Evolutionary conservation across 1,140 invertebrate genomes (phyloP).

Genomic region (Pseudobourletiella spinata): DNA sequence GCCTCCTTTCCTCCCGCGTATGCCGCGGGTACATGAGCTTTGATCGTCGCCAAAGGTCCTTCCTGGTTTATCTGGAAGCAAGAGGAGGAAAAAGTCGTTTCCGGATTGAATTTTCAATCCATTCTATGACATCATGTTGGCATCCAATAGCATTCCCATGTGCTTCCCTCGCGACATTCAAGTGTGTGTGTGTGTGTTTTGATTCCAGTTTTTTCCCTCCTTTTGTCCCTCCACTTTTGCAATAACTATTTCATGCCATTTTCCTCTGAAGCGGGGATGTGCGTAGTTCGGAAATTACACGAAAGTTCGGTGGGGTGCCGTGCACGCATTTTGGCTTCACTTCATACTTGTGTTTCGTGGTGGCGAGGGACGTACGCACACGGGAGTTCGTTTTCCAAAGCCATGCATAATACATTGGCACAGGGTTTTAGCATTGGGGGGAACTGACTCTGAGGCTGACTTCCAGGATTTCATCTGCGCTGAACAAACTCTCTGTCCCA

Average conservation of each 20-base stretch:
- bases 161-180: neutral
- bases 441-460: neutral
- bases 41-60: neutral
- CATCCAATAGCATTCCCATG: neutral
- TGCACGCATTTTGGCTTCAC: too few species aligned
- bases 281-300: too few species aligned
- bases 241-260: too few species aligned
- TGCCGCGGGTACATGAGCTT: neutral
- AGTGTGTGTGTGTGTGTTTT: neutral
- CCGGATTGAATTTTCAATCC: constrained; percentile 6
- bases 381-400: too few species aligned
- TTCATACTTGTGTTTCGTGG: too few species aligned
- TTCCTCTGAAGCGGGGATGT: too few species aligned
- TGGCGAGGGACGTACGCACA: too few species aligned
- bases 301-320: too few species aligned
- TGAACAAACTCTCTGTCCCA: too few species aligned
- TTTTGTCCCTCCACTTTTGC: neutral
- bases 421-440: neutral
- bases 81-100: too few species aligned
- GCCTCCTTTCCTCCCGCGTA: neutral
- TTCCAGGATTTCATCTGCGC: too few species aligned
- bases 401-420: neutral
- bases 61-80: too few species aligned
- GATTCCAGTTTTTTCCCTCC: neutral
- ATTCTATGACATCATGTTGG: constrained; percentile 2